Evolutionary conservation across 2,113 vertebrate species (phyloP).

Genomic region (Pseudonaja textilis): DNA sequence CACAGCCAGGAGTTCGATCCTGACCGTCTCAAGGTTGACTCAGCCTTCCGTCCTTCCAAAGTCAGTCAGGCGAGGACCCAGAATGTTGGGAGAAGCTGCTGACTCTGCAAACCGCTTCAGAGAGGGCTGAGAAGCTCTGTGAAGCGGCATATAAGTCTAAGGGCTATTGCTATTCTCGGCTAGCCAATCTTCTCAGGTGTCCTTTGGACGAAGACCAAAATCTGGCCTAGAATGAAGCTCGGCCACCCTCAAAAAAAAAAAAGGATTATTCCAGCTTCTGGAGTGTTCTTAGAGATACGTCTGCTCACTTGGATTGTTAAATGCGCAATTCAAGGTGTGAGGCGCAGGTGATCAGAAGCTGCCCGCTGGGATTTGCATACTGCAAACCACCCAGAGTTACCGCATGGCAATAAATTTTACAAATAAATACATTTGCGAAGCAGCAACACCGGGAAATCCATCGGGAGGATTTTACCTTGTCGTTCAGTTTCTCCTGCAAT

Average conservation of each 20-base stretch:
- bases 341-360: background rate
- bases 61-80: no score
- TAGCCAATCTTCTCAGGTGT: background rate
- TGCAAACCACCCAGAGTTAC: no score
- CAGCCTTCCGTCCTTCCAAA: no score
- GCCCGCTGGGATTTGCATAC: background rate
- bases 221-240: background rate
- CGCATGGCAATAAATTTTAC: background rate
- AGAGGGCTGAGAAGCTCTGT: no score
- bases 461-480: conserved; percentile 76
- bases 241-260: no score
- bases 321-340: background rate
- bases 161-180: no score
- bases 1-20: no score
- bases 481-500: conserved; percentile 86
- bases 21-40: no score
- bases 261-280: background rate
- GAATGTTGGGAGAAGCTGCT: no score
- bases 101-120: no score
- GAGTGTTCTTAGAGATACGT: background rate
- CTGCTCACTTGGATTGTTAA: background rate
- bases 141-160: no score
- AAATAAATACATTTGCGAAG: background rate
- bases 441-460: no score
- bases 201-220: background rate